Base-by-base conservation (phyloP, 1,140 invertebrate genomes). In the Hestina assimilis region DNA sequence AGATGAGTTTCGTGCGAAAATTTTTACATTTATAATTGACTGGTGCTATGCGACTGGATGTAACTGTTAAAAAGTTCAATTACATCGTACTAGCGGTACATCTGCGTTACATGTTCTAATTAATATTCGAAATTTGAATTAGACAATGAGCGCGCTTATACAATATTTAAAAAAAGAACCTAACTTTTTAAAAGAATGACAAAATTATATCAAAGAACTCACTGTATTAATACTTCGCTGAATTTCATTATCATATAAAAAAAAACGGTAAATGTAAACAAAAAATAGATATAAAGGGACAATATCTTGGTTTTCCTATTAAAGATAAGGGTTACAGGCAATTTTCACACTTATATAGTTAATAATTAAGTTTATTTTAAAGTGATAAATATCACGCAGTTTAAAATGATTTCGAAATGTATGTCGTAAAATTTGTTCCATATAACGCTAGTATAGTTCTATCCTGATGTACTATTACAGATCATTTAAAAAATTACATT, bases 1-100 rank as follows among this genome's bases (percentile, higher is more conserved):
- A 50, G 58, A 56, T 62, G 47, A 42, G 35, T 56, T 59, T 55
- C 59, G 56, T 63, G 59, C 54, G 55, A 63, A n/a, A n/a, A 47
- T 29, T 45, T 54, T 28, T 31, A 35, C 51, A 41, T 24, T 28
- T 33, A 45, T 35, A 54, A 54, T 43, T 43, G n/a, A 45, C 11
- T 21, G 26, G 14, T 51, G 26, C 41, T 52, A 42, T 54, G 41
- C 8, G 8, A 21, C 20, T 28, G 20, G 11, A 40, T 40, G 33
- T 46, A 51, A 58, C 20, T 45, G 48, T 59, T 46, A 43, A 51
- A 42, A 35, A 52, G 28, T 33, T 52, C 41, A 52, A 52, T 38
- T 28, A 38, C n/a, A n/a, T n/a, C n/a, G n/a, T n/a, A n/a, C 15
- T 38, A 33, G 29, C 29, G 31, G 31, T 17, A 17, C 33, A 17